Base-by-base conservation (phyloP, 2,888 invertebrate genomes). In the Synergus umbraculus region DNA sequence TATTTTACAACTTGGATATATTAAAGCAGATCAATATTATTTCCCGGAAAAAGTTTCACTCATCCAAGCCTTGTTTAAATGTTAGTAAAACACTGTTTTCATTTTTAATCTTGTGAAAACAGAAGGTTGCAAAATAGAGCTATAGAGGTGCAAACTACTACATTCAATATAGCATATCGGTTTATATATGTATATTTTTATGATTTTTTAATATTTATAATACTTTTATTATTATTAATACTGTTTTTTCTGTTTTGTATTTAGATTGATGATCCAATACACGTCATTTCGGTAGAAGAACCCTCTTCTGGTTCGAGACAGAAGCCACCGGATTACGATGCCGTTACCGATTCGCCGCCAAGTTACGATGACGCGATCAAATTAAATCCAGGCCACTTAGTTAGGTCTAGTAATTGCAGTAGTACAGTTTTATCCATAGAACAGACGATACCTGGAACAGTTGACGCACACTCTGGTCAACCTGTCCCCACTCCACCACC, bases 301-400 rank as follows among this genome's bases (percentile, higher is more conserved):
- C 89, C 91, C 64, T 93, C 94, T 83, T 93, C 93, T 85, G 93
- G 93, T 81, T 93, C 94, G 91, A 93, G 94, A 87, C 95, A 95
- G 88, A 96, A 96, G 90, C 95, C 96, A 54, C 96, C 96, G 2
- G 95, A 95, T 90, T 96, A 96, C 92, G 95, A 95, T 88, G 94
- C 94, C 9, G 95, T 95, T 77, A 94, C 95, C 10, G 95, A 95
- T 60, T 94, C 94, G 80, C 95, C 95, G 82, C 96, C 96, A 1
- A 95, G 95, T 22, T 96, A 96, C 91, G 95, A 95, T 89, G 95
- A 95, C 88, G 96, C 96, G 69, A 95, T 96, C 88, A 95, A 95
- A 91, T 92, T 96, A 82, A 94, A 94, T 92, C 95, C 95, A 22
- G 93, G 94, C 84, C 93, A 94, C 64, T 92, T 95, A 84, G 82